Conservation (phyloP, 2,113 vertebrate species). For the Gallinago paraguaiae region DNA sequence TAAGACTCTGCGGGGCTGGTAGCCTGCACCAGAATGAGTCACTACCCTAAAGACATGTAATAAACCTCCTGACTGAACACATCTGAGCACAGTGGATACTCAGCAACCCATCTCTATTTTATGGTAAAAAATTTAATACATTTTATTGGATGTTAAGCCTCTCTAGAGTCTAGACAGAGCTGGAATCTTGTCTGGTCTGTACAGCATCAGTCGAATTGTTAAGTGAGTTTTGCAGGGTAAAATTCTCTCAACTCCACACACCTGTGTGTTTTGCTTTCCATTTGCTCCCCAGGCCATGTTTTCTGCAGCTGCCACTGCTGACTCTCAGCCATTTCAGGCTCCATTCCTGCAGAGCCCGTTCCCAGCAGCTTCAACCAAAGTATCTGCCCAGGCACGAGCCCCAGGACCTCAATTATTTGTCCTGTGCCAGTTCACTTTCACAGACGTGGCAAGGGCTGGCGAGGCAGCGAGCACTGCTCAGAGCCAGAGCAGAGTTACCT, state of each 20-base stretch:
- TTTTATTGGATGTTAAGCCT: not conserved
- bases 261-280: not conserved
- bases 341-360: not conserved
- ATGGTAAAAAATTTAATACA: not conserved
- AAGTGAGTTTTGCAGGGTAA: not conserved
- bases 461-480: not conserved
- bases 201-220: not conserved
- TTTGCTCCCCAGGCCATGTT: not conserved
- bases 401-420: not conserved
- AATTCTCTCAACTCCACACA: not conserved
- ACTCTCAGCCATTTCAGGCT: not conserved
- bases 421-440: not conserved
- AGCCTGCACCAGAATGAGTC: not conserved
- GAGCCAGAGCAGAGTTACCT: not conserved
- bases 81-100: not conserved
- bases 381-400: not conserved
- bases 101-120: not conserved
- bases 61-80: not conserved
- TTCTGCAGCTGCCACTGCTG: conserved; percentile 12
- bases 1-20: not conserved
- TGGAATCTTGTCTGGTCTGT: not conserved
- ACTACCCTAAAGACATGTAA: not conserved
- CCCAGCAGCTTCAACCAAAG: not conserved
- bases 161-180: not conserved
- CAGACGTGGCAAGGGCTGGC: not conserved